Evolutionary conservation across 2,888 invertebrate species (phyloP).

Genomic region (Ypsolopha scabrella): DNA sequence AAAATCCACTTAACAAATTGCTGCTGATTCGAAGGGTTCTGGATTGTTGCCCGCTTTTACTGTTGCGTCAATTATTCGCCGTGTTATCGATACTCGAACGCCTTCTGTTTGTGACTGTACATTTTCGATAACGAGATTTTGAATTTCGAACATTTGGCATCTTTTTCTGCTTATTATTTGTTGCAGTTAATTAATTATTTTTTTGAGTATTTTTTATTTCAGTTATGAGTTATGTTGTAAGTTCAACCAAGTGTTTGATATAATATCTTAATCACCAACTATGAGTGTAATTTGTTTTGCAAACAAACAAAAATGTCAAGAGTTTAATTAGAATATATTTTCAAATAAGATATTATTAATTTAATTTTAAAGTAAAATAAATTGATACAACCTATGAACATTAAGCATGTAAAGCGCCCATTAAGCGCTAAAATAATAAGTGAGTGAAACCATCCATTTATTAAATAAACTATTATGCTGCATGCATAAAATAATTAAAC

Average conservation of each 20-base stretch:
- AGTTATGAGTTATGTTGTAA: too few species aligned
- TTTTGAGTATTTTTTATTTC: too few species aligned
- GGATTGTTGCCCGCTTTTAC: slow-evolving; percentile 67
- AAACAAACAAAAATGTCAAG: too few species aligned
- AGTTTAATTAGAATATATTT: too few species aligned
- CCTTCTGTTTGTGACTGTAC: slow-evolving; percentile 14
- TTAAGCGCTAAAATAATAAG: slow-evolving; percentile 1
- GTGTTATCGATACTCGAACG: slow-evolving; percentile 53
- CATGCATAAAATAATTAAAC: slow-evolving; percentile 48
- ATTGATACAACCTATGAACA: neutral
- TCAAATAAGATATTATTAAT: too few species aligned
- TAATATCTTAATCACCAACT: too few species aligned
- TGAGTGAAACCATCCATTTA: neutral
- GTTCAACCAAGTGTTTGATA: too few species aligned
- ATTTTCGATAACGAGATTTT: neutral
- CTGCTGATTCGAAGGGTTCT: slow-evolving; percentile 69
- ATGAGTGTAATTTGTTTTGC: too few species aligned
- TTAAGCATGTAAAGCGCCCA: neutral
- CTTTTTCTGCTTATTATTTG: too few species aligned
- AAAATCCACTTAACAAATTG: slow-evolving; percentile 73
- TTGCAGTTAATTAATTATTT: too few species aligned
- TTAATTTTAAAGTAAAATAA: neutral
- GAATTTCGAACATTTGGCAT: too few species aligned
- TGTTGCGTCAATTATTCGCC: slow-evolving; percentile 57
- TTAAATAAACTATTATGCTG: slow-evolving; percentile 23